These are phyloP conservation scores for Centropyge bicolor DNA, from an alignment of 2,797 vertebrate species.

Conservation along the genomic window DNA sequence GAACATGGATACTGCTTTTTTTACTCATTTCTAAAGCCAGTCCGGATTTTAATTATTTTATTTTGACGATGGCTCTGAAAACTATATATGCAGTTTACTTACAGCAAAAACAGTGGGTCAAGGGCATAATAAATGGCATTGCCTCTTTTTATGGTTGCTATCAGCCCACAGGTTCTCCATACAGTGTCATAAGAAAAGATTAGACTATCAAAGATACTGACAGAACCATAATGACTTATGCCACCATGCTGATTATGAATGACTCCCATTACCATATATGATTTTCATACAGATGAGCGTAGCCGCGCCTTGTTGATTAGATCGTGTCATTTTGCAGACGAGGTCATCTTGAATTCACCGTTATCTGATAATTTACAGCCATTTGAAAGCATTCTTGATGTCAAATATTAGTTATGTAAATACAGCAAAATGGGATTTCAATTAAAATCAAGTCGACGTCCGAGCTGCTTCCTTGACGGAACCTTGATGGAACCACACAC, in stretches of 20 bases:
- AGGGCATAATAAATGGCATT: background rate
- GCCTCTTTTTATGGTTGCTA: background rate
- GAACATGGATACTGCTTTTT: background rate
- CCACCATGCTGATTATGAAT: background rate
- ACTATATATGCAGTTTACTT: background rate
- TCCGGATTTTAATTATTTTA: no score
- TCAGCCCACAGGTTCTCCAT: background rate
- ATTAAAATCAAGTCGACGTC: background rate
- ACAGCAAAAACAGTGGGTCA: background rate
- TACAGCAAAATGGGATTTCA: background rate
- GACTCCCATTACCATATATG: background rate
- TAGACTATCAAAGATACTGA: background rate
- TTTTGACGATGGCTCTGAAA: background rate
- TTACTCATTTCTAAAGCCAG: background rate
- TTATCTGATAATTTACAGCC: background rate
- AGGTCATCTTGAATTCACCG: background rate
- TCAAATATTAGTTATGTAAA: background rate
- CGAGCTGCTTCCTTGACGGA: background rate
- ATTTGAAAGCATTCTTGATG: background rate
- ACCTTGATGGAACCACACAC: background rate
- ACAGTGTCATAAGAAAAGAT: background rate
- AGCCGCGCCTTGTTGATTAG: background rate
- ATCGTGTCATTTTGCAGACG: background rate
- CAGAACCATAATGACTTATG: background rate
- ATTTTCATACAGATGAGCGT: background rate